Evolutionary conservation across 2,888 invertebrate genomes (phyloP), one percentile per base, ranked within the genome.

Genomic region (Formica aserva): DNA sequence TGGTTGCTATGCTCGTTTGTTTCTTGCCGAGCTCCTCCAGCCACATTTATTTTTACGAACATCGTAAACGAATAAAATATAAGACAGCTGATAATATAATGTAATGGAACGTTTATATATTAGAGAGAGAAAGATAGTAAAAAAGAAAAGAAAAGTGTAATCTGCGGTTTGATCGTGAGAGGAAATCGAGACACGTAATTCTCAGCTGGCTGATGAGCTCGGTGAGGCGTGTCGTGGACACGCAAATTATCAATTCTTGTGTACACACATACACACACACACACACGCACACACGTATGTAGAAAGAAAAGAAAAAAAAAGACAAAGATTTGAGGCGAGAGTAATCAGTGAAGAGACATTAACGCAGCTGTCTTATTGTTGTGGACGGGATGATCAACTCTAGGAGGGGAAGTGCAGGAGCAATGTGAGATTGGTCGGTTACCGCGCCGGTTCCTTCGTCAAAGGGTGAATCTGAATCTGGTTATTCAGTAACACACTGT

Each of bases 321-420:
- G 87, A 87, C 87, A 86, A 90, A 88, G 88, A 91, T 91, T 52
- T 91, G 91, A 92, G 91, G 92, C 91, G 91, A 93, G 89, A 91
- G 87, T 91, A 91, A 67, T 89, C 89, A 90, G 87, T 92, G 91
- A 92, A 93, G 92, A 92, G 90, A 93, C 93, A 94, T 94, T 94
- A 94, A 94, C 94, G 94, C 94, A 94, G 94, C 94, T 94, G 92
- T 94, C 93, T 94, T 95, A 92, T 95, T 95, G 94, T 94, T 94
- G 93, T 94, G 94, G 94, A 94, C 93, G 94, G 94, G 93, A 94
- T 94, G 93, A 93, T 94, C 94, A 93, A 93, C 94, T 94, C 94
- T 94, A 94, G 94, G 94, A 94, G 91, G 93, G 94, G 93, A 93
- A 92, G 90, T 93, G 92, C 78, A 80, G 92, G 94, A 93, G 93